Evolutionary conservation across 1,140 invertebrate genomes (phyloP).

Genomic region (Drosophila pruinosa): DNA sequence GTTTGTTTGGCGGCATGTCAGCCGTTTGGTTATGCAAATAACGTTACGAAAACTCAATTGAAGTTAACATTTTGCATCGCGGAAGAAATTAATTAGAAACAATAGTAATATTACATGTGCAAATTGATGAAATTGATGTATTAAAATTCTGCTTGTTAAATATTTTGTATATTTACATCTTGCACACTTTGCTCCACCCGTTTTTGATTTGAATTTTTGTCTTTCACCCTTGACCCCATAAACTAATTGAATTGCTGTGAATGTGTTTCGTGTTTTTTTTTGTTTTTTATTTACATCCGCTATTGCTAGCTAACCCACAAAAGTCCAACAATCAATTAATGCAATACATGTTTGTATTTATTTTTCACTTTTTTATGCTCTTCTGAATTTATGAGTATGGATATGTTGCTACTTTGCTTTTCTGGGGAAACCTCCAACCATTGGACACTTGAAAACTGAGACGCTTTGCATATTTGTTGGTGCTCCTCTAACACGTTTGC

Average conservation of each 20-base stretch:
- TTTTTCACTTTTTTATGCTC: conserved; percentile 5
- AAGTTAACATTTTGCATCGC: neutral
- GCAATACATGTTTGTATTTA: conserved; percentile 27
- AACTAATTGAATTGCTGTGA: conserved; percentile 3
- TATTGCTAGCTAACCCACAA: neutral
- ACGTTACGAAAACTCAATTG: neutral
- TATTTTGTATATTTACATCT: neutral
- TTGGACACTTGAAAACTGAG: conserved; percentile 15
- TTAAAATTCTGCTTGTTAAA: neutral
- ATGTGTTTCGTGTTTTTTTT: conserved; percentile 29
- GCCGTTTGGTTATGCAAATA: conserved; percentile 64
- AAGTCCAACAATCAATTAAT: conserved; percentile 61
- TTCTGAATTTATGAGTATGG: conserved; percentile 14
- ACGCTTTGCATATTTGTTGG: conserved; percentile 31
- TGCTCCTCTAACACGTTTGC: conserved; percentile 51
- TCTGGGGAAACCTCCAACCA: neutral
- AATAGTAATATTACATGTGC: neutral
- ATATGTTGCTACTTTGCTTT: too few relatives aligned
- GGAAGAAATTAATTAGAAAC: neutral
- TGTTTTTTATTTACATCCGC: too few relatives aligned
- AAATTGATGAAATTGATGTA: neutral
- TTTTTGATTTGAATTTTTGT: neutral
- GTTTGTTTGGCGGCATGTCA: conserved; percentile 41
- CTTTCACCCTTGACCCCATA: conserved; percentile 54
- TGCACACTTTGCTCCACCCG: too few relatives aligned